Percentiles rank a stretch among this genome's conserved stretches.
phyloP scores from a whole-genome alignment of 2,797 vertebrate species.

The Chaenodraco wilsoni region DNA sequence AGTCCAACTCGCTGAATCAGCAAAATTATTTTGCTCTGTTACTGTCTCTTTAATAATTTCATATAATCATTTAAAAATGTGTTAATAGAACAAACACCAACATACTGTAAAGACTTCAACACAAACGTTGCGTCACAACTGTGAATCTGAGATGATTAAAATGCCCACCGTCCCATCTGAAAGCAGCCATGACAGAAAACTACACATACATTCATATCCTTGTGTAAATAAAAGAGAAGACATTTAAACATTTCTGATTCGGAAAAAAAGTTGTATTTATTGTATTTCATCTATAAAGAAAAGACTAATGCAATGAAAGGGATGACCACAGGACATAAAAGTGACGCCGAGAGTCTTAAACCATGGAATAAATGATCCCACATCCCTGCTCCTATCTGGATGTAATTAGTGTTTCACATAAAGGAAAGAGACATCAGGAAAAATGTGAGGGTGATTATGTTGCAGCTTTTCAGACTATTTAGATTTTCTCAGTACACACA shows the following conservation, averaged over 20 bases:
- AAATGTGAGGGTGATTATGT: background rate
- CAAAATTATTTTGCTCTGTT: conserved; percentile 19
- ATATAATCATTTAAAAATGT: background rate
- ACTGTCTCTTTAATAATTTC: conserved; percentile 7
- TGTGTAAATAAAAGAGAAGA: conserved; percentile 1
- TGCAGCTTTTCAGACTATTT: background rate
- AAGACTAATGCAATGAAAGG: background rate
- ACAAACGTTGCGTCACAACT: background rate
- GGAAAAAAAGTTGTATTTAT: background rate
- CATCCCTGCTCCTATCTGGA: conserved; percentile 7
- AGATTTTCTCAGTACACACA: background rate
- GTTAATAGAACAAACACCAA: background rate
- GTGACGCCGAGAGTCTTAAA: background rate
- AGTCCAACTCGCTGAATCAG: conserved; percentile 48
- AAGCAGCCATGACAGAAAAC: background rate
- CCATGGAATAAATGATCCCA: background rate
- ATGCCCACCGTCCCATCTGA: background rate
- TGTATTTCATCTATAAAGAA: background rate
- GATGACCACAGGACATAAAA: conserved; percentile 20
- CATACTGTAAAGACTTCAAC: background rate
- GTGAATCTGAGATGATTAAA: conserved; percentile 20
- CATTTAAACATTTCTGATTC: background rate
- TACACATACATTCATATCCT: background rate
- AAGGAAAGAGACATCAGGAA: background rate
- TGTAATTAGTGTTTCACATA: conserved; percentile 13